Conservation (phyloP, 2,888 invertebrate genomes). For the Linnaemya vulpina region DNA sequence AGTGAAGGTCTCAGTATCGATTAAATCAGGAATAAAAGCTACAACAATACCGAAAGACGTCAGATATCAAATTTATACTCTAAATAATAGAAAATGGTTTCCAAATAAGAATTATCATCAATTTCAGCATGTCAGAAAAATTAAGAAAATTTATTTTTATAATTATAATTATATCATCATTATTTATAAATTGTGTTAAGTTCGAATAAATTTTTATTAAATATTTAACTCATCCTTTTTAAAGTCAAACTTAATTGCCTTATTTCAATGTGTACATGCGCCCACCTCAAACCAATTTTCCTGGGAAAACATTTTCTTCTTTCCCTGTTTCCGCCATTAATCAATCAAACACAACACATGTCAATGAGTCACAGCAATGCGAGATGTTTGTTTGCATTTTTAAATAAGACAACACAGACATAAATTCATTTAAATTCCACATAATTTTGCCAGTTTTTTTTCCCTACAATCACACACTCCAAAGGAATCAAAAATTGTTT, state of each 20-base stretch:
- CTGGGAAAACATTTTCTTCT: slow-evolving; percentile 15
- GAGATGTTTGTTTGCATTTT: slow-evolving; percentile 64
- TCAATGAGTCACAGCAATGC: slow-evolving; percentile 70
- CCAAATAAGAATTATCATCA: too few species aligned
- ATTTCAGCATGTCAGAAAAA: too few species aligned
- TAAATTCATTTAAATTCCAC: slow-evolving; percentile 67
- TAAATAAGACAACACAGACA: slow-evolving; percentile 70
- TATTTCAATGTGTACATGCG: slow-evolving; percentile 6
- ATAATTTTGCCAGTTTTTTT: slow-evolving; percentile 2
- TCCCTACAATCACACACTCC: slow-evolving; percentile 12
- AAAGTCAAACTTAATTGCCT: slow-evolving; percentile 39
- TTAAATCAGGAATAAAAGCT: too few species aligned
- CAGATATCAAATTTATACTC: too few species aligned
- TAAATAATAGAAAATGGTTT: too few species aligned
- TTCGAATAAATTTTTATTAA: neutral
- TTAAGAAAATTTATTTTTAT: too few species aligned
- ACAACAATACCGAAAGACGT: too few species aligned
- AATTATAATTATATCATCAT: too few species aligned
- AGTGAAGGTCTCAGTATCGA: too few species aligned
- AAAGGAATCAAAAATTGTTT: slow-evolving; percentile 49
- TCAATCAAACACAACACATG: slow-evolving; percentile 72
- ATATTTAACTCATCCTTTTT: neutral
- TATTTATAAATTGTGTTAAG: too few species aligned
- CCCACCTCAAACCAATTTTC: neutral
- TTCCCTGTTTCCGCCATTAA: slow-evolving; percentile 47